A percentile compares a stretch with the other conserved stretches of the same genome.
Conservation (phyloP, 2,797 vertebrate genomes). For the Myotis pilosus region DNA sequence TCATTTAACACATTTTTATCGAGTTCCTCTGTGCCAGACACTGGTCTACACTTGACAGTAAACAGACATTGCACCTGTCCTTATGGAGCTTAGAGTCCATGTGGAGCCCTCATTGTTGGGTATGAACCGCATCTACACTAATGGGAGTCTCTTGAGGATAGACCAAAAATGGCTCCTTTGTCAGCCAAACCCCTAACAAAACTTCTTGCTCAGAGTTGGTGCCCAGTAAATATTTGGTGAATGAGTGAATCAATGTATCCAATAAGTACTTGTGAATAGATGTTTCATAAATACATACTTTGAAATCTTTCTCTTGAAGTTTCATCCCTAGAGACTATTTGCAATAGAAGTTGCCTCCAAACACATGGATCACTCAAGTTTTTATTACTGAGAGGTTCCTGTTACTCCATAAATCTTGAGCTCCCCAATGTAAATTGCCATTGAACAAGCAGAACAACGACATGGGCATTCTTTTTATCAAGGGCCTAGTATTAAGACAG, state of each 20-base stretch:
- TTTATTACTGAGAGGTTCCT: slow-evolving; percentile 80
- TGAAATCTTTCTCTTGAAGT: slow-evolving; percentile 72
- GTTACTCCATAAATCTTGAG: slow-evolving; percentile 73
- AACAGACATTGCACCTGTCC: neutral
- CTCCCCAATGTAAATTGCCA: slow-evolving; percentile 70
- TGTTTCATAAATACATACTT: slow-evolving; percentile 27
- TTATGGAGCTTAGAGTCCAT: neutral
- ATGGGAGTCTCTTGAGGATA: neutral
- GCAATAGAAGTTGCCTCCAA: slow-evolving; percentile 11
- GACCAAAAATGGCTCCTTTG: neutral
- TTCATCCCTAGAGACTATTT: slow-evolving; percentile 71
- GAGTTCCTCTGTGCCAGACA: neutral
- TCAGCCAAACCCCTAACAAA: neutral
- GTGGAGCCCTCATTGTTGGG: neutral
- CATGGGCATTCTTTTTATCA: slow-evolving; percentile 74
- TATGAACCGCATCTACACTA: neutral
- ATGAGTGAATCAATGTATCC: neutral
- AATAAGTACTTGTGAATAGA: neutral
- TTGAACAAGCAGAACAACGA: slow-evolving; percentile 69
- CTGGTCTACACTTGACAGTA: neutral
- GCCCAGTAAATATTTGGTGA: neutral
- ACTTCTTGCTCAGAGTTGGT: neutral
- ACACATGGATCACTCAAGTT: slow-evolving; percentile 74
- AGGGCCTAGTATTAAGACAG: slow-evolving; percentile 80
- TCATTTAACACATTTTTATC: neutral